These are phyloP conservation scores for Acrocephalus scirpaceus DNA, from an alignment of 2,797 vertebrate genomes.

Conservation along the genomic window DNA sequence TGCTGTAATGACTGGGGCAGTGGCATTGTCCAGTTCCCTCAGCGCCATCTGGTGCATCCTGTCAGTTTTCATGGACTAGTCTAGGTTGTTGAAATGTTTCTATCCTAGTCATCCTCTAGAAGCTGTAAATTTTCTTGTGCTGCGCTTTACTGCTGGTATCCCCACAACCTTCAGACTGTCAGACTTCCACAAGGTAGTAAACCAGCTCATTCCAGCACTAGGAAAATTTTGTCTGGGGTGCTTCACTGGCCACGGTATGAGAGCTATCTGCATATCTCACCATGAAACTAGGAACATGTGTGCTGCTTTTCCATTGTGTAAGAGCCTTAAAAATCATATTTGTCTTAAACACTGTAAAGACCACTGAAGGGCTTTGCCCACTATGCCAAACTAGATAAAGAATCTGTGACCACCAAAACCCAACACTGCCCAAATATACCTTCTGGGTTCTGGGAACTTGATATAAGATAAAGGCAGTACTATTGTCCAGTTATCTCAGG, in stretches of 20 bases:
- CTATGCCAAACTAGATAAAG: neutral
- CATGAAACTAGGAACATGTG: fast-evolving
- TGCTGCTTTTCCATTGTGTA: neutral
- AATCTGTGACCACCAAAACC: neutral
- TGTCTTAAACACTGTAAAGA: neutral
- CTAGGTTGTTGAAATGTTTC: neutral
- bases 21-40: neutral
- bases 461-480: neutral
- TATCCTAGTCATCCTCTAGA: neutral
- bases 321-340: neutral
- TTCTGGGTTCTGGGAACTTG: neutral
- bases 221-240: neutral
- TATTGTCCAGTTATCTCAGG: neutral
- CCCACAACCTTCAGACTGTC: neutral
- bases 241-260: neutral
- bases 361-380: neutral
- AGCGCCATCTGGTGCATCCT: neutral
- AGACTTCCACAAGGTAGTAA: neutral
- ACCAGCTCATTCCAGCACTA: neutral
- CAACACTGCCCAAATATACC: neutral
- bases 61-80: neutral
- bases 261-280: neutral
- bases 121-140: neutral
- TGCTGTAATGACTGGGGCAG: neutral
- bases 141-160: neutral